Evolutionary conservation across 2,888 invertebrate species (phyloP), one percentile per base, ranked within the genome.

Genomic region (Dendrolimus pini): DNA sequence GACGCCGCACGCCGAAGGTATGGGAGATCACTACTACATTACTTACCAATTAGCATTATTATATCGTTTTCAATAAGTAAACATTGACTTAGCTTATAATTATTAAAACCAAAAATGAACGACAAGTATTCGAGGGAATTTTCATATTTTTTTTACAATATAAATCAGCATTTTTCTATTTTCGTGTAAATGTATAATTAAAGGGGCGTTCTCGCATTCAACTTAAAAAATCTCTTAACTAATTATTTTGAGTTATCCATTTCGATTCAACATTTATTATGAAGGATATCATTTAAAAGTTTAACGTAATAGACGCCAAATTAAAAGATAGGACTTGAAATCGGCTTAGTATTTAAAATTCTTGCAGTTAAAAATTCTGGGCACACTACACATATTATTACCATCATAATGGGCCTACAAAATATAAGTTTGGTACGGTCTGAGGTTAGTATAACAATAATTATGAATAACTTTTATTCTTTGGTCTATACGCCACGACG

Each of bases 11-110:
- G 84, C 85, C 89, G 84, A 79, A 81, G 84, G 82, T 87, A 78
- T 87, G 83, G 90, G 90, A 90, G 89, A 90, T 90, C 89, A 85
- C 89, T 88, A 88, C 86, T 83, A 82, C 81, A 82, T 56, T 59
- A 59, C 57, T 82, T 82, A 86, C 89, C 87, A 89, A 89, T 79
- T 80, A 88, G 82, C 80, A 89, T 85, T 86, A 82, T 87, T 83
- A 85, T 70, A 77, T 83, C 76, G 82, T 88, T 88, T 87, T 86
- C 89, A 85, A 89, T 87, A 88, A 86, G 83, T 89, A 88, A 90
- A 90, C 89, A 87, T 85, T 88, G 88, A 90, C 88, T 89, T 90
- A 90, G 86, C 89, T 85, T 88, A 47, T 47, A 88, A 83, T 78
- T 84, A 85, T 85, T 84, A 85, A 81, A 89, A 86, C 80, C 79